Base-by-base conservation (phyloP, 2,888 invertebrate genomes). In the Lucinisca nassula region DNA sequence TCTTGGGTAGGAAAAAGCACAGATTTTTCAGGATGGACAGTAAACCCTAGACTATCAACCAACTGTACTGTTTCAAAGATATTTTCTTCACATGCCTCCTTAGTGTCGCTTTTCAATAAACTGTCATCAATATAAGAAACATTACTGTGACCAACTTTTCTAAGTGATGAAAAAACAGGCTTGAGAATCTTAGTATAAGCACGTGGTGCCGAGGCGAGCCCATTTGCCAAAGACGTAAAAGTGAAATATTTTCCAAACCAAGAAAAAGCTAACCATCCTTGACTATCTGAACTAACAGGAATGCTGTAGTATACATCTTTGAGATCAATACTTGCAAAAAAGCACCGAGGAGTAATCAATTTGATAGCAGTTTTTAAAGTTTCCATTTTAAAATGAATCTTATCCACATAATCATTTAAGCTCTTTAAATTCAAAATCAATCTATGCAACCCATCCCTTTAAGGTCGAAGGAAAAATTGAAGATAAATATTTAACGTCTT, bases 371-470 rank as follows among this genome's bases (percentile, higher is more conserved):
- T 51, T 45, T 81, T 79, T 10, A 91, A 70, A 3, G 87, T 91
- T 35, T 89, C 90, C 90, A 91, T 89, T 84, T n/a, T 90, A 73
- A 90, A 91, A 83, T 88, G 86, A 55, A 79, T 78, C 10, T 87
- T 78, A 32, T 82, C 73, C 27, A 89, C 70, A 67, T 73, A 61
- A 0, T 72, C 30, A 76, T 91, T 91, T 10, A 91, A 45, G 1
- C 73, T n/a, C 27, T 77, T 82, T 35, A 88, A 72, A 84, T 91
- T 87, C 37, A 89, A 58, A 75, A 87, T 89, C 55, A 89, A 27
- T 51, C 86, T 30, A 37, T 82, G 37, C n/a, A 77, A 70, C 12
- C 89, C 86, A 82, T 87, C 84, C 14, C n/a, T 37, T 76, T 89
- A 87, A 14, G 84, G 72, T 45, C 51, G 51, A 21, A 85, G 17